Evolutionary conservation across 2,113 vertebrate genomes (phyloP), one percentile per base, ranked within the genome.

Genomic region (Tachysurus fulvidraco): DNA sequence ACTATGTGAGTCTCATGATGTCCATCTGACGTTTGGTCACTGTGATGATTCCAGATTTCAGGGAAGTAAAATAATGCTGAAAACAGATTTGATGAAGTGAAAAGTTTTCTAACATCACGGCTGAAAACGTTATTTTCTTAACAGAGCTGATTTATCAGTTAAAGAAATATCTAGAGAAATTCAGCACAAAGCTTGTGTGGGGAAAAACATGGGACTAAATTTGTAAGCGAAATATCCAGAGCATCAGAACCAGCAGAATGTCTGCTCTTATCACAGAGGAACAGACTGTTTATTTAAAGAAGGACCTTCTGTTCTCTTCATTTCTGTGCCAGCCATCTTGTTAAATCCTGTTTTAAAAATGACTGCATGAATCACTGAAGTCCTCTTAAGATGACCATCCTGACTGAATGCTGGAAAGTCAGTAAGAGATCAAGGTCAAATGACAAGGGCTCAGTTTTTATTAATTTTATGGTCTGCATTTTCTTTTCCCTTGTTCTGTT

Each of bases 1-100:
- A 98, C 93, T 95, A 96, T 88, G 97, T 98, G 91, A 93, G 96
- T 91, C 8, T 91, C 4, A 55, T 23, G 2, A 57, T 44, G 52
- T 36, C 28, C 28, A 57, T 7, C 36, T 23, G 52, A 50, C 21
- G 13, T 25, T 64, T 41, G 44, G 79, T n/a, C 69, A n/a, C 17
- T 73, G 4, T 25, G 21, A 52, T n/a, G 23, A 52, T 13, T 76
- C 41, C 5, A 25, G 73, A 50, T 50, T 36, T 54, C 30, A 60
- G 13, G 28, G 16, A 30, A 65, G n/a, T 85, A 46, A 50, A 54
- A 62, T 54, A 1, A 54, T 78, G 50, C 23, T 55, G 62, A 57
- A 54, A 55, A 21, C 30, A 13, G 50, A n/a, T 83, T 52, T 36
- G 4, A n/a, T 71, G 46, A 30, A 30, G 44, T 50, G 28, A 81